Percentiles rank a stretch among this genome's conserved stretches.
phyloP scores from a whole-genome alignment of 2,888 invertebrate genomes.

The Mayetiola destructor region DNA sequence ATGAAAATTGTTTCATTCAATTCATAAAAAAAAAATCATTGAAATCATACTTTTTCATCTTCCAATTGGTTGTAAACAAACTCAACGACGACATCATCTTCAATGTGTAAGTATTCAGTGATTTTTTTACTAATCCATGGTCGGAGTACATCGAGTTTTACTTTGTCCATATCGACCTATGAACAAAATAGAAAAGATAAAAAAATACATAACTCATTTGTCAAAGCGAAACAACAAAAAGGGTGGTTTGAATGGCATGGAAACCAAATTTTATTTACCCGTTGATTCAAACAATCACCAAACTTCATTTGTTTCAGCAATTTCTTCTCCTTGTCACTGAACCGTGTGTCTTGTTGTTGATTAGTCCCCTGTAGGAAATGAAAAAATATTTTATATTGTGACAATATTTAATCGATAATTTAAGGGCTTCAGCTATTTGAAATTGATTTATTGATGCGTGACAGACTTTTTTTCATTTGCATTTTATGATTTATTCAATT shows the following conservation, averaged over 20 bases:
- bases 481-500: no score
- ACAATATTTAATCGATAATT: conserved; percentile 10
- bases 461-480: no score
- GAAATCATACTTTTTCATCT: conserved; percentile 46
- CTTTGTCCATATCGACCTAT: conserved; percentile 94
- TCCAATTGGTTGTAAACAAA: conserved; percentile 96
- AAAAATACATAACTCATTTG: not conserved
- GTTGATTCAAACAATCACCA: conserved; percentile 80
- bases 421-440: not conserved
- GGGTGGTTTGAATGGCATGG: no score
- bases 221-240: no score
- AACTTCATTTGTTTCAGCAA: conserved; percentile 98
- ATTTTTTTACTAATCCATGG: conserved; percentile 98
- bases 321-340: conserved; percentile 99
- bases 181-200: not conserved
- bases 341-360: conserved; percentile 97
- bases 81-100: conserved; percentile 97
- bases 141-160: conserved; percentile 92
- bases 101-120: conserved; percentile 89
- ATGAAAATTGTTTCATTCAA: not conserved
- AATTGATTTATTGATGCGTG: no score
- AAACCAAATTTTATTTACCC: conserved; percentile 43
- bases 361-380: conserved; percentile 75
- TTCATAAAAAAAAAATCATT: not conserved
- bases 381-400: not conserved